These are phyloP conservation scores for Sylvicola fuscatus DNA, from an alignment of 2,888 invertebrate species.

Conservation along the genomic window DNA sequence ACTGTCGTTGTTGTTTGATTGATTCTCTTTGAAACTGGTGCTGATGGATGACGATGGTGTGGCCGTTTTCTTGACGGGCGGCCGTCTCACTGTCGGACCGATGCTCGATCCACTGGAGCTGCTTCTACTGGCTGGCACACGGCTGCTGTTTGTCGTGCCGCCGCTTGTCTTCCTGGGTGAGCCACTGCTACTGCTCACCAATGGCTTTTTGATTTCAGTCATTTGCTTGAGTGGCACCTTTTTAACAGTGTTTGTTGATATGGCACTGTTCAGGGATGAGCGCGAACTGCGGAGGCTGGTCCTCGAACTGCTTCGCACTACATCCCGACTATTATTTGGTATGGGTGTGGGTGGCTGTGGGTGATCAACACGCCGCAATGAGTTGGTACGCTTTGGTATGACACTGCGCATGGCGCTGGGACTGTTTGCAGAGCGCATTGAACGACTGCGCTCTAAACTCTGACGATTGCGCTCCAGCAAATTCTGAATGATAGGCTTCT, in stretches of 20 bases:
- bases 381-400: slow-evolving; percentile 22
- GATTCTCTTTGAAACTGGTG: slow-evolving; percentile 29
- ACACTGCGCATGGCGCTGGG: slow-evolving; percentile 12
- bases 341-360: slow-evolving; percentile 12
- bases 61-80: slow-evolving; percentile 4
- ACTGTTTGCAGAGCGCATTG: slow-evolving; percentile 8
- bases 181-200: slow-evolving; percentile 30
- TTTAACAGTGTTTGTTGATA: slow-evolving; percentile 56
- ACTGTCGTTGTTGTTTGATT: slow-evolving; percentile 6
- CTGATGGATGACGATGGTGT: slow-evolving; percentile 12
- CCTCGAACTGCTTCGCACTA: slow-evolving; percentile 57
- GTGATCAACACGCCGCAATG: slow-evolving; percentile 21
- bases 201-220: slow-evolving; percentile 24
- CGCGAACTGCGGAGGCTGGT: slow-evolving; percentile 64
- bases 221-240: slow-evolving; percentile 35
- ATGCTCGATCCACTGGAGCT: slow-evolving; percentile 37
- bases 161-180: slow-evolving; percentile 15
- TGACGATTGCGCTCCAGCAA: slow-evolving; percentile 14
- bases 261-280: slow-evolving; percentile 64
- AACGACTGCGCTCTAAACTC: slow-evolving; percentile 13
- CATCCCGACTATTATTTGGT: slow-evolving; percentile 27
- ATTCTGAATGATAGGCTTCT: slow-evolving; percentile 11
- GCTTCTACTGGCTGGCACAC: slow-evolving; percentile 34
- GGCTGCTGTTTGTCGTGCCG: slow-evolving; percentile 11
- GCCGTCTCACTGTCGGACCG: slow-evolving; percentile 21